Evolutionary conservation across 2,888 invertebrate genomes (phyloP).

Genomic region (Beris chalybata): DNA sequence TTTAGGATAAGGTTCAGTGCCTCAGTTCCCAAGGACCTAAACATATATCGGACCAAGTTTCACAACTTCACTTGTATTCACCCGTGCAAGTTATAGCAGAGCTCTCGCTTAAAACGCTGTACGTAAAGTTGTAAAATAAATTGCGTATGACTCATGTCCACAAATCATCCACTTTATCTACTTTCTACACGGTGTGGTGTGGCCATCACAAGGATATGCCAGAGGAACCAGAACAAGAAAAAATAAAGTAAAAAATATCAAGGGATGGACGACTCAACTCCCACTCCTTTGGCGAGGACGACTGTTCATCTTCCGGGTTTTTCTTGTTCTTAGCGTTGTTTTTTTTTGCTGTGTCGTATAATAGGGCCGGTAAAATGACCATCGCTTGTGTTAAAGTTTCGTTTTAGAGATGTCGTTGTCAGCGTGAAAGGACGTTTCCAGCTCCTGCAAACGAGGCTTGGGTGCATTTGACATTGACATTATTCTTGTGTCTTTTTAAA

Average conservation of each 20-base stretch:
- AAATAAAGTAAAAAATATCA: neutral
- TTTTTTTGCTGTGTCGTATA: neutral
- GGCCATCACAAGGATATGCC: neutral
- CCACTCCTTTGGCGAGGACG: neutral
- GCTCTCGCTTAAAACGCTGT: neutral
- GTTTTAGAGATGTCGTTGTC: conserved; percentile 13
- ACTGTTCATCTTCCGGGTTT: too few species aligned
- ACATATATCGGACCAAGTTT: neutral
- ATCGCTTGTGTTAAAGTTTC: conserved; percentile 21
- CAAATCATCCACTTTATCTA: conserved; percentile 34
- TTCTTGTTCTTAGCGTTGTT: neutral
- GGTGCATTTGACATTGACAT: conserved; percentile 22
- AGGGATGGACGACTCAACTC: neutral
- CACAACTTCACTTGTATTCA: neutral
- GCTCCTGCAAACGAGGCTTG: neutral
- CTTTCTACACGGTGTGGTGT: conserved; percentile 9
- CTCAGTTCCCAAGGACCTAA: neutral
- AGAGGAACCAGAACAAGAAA: neutral
- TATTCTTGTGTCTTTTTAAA: conserved; percentile 19
- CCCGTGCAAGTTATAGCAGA: neutral
- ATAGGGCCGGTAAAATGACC: conserved; percentile 11
- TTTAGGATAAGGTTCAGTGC: neutral
- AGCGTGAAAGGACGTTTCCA: conserved; percentile 1
- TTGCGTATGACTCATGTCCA: conserved; percentile 34
- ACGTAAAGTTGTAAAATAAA: conserved; percentile 31